Conservation (phyloP, 1,140 invertebrate species). For the Ooceraea biroi region DNA sequence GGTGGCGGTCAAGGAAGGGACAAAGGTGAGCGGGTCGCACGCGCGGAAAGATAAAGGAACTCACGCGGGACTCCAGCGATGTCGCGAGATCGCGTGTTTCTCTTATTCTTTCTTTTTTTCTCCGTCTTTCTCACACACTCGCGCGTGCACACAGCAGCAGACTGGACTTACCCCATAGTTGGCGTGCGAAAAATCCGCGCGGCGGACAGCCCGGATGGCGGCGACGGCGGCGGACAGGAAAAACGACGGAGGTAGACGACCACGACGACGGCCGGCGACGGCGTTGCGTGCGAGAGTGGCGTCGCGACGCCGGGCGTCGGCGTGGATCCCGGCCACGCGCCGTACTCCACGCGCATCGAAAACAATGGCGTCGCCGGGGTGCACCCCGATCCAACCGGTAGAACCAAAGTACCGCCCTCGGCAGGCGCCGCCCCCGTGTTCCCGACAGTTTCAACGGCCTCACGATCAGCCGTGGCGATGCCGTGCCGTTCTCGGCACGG, state of each 20-base stretch:
- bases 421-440: conserved; percentile 48
- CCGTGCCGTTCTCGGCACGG: conserved; percentile 27
- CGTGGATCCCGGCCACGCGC: conserved; percentile 61
- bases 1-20: not conserved
- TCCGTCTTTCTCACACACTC: not conserved
- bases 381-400: conserved; percentile 34
- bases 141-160: not conserved
- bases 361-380: conserved; percentile 77
- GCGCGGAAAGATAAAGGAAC: conserved; percentile 7
- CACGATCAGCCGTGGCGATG: conserved; percentile 31
- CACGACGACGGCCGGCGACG: conserved; percentile 67
- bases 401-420: conserved; percentile 65
- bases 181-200: conserved; percentile 60
- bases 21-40: not conserved
- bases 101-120: not conserved
- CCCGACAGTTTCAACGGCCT: too few species aligned
- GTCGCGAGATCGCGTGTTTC: not conserved
- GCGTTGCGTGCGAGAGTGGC: conserved; percentile 80
- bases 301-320: conserved; percentile 80
- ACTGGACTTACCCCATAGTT: conserved; percentile 39
- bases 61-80: not conserved
- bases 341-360: conserved; percentile 68
- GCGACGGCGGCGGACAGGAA: conserved; percentile 57
- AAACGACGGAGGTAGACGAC: conserved; percentile 49
- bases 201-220: conserved; percentile 2